Conservation (phyloP, 2,113 vertebrate genomes). For the Tiliqua scincoides region DNA sequence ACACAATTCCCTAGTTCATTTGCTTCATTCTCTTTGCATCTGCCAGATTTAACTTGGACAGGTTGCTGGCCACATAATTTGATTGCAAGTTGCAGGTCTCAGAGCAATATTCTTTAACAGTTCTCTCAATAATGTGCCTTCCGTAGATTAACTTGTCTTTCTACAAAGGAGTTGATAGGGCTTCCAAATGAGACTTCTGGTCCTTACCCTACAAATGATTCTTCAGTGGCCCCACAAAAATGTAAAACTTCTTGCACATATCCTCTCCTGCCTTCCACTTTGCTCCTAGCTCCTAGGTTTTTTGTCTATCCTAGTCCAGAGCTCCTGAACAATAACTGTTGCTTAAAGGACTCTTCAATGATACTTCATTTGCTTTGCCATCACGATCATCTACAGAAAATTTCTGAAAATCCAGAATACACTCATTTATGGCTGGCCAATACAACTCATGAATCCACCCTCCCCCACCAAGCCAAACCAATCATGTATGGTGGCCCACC, state of each 20-base stretch:
- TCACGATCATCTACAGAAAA: not conserved
- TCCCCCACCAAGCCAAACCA: not conserved
- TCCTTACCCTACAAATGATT: not conserved
- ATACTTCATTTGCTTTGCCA: not conserved
- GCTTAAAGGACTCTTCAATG: not conserved
- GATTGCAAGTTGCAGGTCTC: not conserved
- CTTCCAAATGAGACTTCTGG: conserved; percentile 5
- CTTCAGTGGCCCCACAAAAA: not conserved
- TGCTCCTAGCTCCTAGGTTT: not conserved
- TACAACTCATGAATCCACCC: not conserved
- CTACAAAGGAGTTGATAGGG: not conserved
- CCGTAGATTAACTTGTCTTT: not conserved
- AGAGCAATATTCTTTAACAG: not conserved
- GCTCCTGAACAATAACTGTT: too few relatives aligned
- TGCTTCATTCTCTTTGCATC: conserved; percentile 3
- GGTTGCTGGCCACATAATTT: not conserved
- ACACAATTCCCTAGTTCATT: conserved; percentile 2
- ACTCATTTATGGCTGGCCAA: not conserved
- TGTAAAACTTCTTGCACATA: not conserved
- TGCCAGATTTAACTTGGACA: not conserved
- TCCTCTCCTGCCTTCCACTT: not conserved
- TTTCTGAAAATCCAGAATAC: not conserved
- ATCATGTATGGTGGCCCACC: not conserved
- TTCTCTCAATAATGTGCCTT: not conserved
- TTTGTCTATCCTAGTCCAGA: not conserved